phyloP scores from a whole-genome alignment of 2,888 invertebrate genomes.

The Pristionchus mayeri region DNA sequence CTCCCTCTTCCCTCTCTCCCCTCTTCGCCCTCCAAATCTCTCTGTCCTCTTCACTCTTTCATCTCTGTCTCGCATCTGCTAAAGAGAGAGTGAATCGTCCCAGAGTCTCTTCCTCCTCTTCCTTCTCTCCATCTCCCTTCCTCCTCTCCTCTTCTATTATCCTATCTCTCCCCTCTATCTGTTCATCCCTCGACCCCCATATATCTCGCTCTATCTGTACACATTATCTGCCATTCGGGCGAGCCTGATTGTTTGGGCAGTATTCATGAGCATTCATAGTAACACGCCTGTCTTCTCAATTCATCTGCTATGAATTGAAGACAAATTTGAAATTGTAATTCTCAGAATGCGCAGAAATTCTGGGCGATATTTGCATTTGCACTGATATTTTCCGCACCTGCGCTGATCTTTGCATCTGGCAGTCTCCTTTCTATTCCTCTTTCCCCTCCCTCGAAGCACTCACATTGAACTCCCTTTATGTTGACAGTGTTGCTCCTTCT shows the following conservation, averaged over 20 bases:
- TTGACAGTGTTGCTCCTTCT: not conserved
- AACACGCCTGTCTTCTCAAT: too few species aligned
- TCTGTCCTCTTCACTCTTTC: not conserved
- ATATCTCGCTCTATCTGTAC: conserved; percentile 48
- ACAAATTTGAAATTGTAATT: too few species aligned
- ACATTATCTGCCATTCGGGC: not conserved
- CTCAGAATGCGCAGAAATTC: too few species aligned
- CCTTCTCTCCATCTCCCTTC: conserved; percentile 51
- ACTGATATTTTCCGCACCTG: too few species aligned
- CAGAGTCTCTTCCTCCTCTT: conserved; percentile 33
- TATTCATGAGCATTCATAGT: too few species aligned
- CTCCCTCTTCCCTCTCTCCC: not conserved
- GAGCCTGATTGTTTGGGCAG: too few species aligned
- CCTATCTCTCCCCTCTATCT: conserved; percentile 6
- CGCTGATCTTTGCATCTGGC: not conserved
- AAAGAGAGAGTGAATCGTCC: not conserved
- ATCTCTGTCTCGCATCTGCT: not conserved
- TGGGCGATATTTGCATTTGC: too few species aligned
- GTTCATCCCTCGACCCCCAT: conserved; percentile 21
- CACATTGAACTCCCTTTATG: not conserved
- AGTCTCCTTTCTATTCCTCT: not conserved
- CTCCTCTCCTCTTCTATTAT: not conserved
- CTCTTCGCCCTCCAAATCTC: not conserved
- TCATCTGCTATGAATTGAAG: too few species aligned
- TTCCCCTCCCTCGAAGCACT: not conserved